Conservation (phyloP, 2,888 invertebrate genomes). For the Plagodis dolabraria region DNA sequence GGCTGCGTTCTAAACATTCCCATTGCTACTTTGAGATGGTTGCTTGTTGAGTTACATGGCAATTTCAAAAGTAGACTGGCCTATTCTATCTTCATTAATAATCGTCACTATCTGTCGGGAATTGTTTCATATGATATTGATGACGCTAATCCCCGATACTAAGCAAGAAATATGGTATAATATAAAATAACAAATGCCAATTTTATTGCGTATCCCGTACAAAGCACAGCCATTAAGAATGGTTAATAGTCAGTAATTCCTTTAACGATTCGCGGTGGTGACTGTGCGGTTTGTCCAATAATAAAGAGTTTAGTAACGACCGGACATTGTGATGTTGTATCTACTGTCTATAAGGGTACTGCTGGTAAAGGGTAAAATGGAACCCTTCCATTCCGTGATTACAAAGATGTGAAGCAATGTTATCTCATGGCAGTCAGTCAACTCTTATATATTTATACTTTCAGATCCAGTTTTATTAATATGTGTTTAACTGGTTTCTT, state of each 20-base stretch:
- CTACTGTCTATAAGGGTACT: slow-evolving; percentile 4
- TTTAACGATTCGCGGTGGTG: slow-evolving; percentile 26
- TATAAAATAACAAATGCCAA: slow-evolving; percentile 66
- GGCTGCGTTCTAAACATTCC: too few relatives aligned
- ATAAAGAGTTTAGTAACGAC: slow-evolving; percentile 27
- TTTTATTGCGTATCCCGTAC: slow-evolving; percentile 66
- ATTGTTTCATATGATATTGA: slow-evolving; percentile 28
- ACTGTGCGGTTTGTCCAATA: slow-evolving; percentile 26
- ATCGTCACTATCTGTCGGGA: slow-evolving; percentile 12
- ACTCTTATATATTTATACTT: too few relatives aligned
- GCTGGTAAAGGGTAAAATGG: too few relatives aligned
- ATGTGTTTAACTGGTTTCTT: too few relatives aligned
- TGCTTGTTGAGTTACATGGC: neutral
- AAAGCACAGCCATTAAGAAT: slow-evolving; percentile 54
- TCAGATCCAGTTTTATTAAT: too few relatives aligned
- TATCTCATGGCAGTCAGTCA: too few relatives aligned
- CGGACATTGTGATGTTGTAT: slow-evolving; percentile 15
- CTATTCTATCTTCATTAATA: slow-evolving; percentile 26
- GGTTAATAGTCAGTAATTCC: slow-evolving; percentile 41
- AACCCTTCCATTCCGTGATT: too few relatives aligned
- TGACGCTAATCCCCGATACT: slow-evolving; percentile 42
- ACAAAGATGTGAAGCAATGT: too few relatives aligned
- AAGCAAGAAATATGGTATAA: slow-evolving; percentile 59
- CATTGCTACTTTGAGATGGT: too few relatives aligned
- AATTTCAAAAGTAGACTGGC: neutral